These are phyloP conservation scores for Rotaria macrura DNA, from an alignment of 2,888 invertebrate genomes.

Conservation along the genomic window DNA sequence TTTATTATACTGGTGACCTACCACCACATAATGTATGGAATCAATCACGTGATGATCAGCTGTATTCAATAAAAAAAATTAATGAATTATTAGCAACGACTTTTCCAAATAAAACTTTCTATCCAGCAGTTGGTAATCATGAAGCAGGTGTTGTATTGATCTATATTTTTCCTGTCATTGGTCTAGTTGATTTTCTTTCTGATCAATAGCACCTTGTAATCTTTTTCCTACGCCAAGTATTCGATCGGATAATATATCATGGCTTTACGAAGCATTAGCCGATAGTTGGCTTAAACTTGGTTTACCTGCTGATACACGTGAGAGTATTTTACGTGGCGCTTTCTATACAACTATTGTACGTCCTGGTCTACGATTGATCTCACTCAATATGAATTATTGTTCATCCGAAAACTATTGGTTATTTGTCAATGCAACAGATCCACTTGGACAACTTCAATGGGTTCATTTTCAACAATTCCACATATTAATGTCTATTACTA, in stretches of 20 bases:
- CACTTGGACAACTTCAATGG: slow-evolving; percentile 69
- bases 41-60: slow-evolving; percentile 33
- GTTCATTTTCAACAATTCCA: no score
- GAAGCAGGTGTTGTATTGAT: slow-evolving; percentile 54
- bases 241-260: slow-evolving; percentile 68
- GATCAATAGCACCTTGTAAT: background rate
- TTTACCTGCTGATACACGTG: background rate
- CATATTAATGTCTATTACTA: background rate
- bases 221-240: slow-evolving; percentile 51
- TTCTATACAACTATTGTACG: slow-evolving; percentile 65
- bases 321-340: slow-evolving; percentile 56
- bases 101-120: slow-evolving; percentile 75
- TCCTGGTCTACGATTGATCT: slow-evolving; percentile 65
- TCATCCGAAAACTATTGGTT: slow-evolving; percentile 90
- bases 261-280: slow-evolving; percentile 68
- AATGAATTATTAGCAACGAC: slow-evolving; percentile 39
- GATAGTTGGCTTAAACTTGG: slow-evolving; percentile 56
- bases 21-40: slow-evolving; percentile 39
- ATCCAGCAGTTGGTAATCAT: slow-evolving; percentile 87
- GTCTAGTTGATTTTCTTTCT: background rate
- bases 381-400: slow-evolving; percentile 70
- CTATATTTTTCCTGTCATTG: background rate
- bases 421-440: slow-evolving; percentile 71
- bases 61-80: slow-evolving; percentile 35
- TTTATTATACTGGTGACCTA: slow-evolving; percentile 39